Evolutionary conservation across 2,797 vertebrate genomes (phyloP), one percentile per base, ranked within the genome.

Genomic region (Pristis pectinata): DNA sequence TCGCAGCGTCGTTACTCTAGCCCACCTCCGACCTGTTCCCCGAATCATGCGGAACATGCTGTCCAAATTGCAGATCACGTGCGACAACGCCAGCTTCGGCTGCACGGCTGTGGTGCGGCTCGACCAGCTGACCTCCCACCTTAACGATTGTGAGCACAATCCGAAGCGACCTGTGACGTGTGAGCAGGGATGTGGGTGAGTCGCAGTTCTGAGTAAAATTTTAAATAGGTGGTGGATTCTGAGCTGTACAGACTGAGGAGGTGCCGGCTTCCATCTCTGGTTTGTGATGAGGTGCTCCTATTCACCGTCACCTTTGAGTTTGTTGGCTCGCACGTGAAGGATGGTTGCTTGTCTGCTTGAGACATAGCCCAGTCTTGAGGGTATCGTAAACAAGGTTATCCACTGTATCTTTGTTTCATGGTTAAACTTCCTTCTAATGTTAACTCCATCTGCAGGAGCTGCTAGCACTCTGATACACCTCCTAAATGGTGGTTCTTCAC

Each of bases 11-110:
- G 99, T 99, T 97, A 99, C 99, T 0, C 98, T 99, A 0, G 99
- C 99, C 82, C 99, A 99, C 97, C 98, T 99, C 93, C 98, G 99
- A 82, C 99, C 99, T 0, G 99, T 99, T 87, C 99, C 99, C 79
- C 98, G 99, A 95, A 99, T 99, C 97, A 99, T 99, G 99, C 98
- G 99, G 94, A 99, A 99, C 96, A 99, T 99, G 99, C 97, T 99
- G 92, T 99, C 99, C 80, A 99, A 99, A 96, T 98, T 99, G 94
- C 99, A 99, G 97, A 99, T 99, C 96, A 98, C 97, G 94, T 99
- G 99, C 22, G 99, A 99, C 97, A 99, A 99, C 95, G 98, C 98
- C 0, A 97, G 97, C 11, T 99, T 99, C 76, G 99, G 99, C 96
- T 99, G 99, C 95, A 98, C 97, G 0, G 99, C 99, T 1, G 98